Evolutionary conservation across 2,888 invertebrate species (phyloP), one percentile per base, ranked within the genome.

Genomic region (Andrena haemorrhoa): DNA sequence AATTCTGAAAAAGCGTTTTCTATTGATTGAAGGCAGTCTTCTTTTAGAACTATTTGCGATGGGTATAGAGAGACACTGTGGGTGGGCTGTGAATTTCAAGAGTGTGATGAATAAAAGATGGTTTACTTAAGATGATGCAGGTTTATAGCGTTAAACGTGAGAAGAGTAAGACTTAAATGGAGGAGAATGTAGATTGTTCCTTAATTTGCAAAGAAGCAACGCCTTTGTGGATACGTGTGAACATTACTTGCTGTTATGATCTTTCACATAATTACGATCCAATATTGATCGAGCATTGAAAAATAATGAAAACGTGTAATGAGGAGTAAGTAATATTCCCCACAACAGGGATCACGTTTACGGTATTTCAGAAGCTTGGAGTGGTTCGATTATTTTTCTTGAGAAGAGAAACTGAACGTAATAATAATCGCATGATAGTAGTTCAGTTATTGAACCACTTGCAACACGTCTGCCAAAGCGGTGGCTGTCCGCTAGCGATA

Each of bases 401-500:
- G 20, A 71, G n/a, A 49, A 23, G 23, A 16, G 31, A 33, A 49
- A 33, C 31, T 2, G 66, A 51, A 33, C 31, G 26, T 20, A 72
- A 33, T 35, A 53, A 72, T 12, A 63, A 51, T 70, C 41, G 2
- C 23, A 20, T n/a, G 35, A 58, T 69, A 41, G 10, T 33, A 75
- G 69, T n/a, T 33, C 58, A 26, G 51, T 70, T 51, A 53, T 60
- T 12, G 64, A 73, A 49, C 58, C 10, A 77, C 64, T 73, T 64
- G 58, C 68, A 60, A 69, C 58, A 56, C 69, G 49, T 12, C 26
- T 8, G 58, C 29, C 61, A 23, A 70, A 35, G 56, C 26, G 41
- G 33, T 23, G 51, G n/a, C 35, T 35, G 35, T 6, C 7, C 16
- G 60, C 60, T 29, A 16, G 29, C 61, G 41, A 41, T 41, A 41